These are phyloP conservation scores for Mactra quadrangularis DNA, from an alignment of 1,140 invertebrate genomes.

Conservation along the genomic window DNA sequence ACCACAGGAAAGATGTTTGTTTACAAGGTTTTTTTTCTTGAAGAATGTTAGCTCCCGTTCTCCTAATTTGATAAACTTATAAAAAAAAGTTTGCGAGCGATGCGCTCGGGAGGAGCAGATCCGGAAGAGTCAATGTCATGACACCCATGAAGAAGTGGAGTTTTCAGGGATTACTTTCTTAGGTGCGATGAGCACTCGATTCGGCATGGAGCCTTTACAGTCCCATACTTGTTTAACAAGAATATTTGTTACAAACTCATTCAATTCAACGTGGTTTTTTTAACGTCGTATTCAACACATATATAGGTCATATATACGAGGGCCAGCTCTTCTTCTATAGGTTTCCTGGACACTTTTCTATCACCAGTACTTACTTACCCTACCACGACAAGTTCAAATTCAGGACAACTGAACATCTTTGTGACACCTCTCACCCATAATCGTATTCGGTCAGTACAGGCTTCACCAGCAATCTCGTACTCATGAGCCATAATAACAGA, in stretches of 20 bases:
- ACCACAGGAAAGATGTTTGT: conserved; percentile 7
- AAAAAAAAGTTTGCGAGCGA: neutral
- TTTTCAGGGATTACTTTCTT: neutral
- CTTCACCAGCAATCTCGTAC: conserved; percentile 16
- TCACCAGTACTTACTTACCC: neutral
- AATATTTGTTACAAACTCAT: conserved; percentile 1
- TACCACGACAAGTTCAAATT: neutral
- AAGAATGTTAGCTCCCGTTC: neutral
- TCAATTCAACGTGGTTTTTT: conserved; percentile 3
- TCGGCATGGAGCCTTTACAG: conserved; percentile 27
- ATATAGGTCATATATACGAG: no score
- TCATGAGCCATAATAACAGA: conserved; percentile 39
- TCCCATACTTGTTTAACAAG: neutral
- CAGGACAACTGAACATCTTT: neutral
- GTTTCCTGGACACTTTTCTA: no score
- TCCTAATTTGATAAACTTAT: conserved; percentile 28
- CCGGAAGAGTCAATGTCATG: neutral
- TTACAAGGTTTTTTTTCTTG: neutral
- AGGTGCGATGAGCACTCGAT: conserved; percentile 8
- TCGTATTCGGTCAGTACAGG: neutral
- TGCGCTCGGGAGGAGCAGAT: neutral
- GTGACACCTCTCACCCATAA: neutral
- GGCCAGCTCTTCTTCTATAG: no score
- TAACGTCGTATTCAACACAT: neutral
- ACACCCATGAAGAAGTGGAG: neutral